Base-by-base conservation (phyloP, 2,888 invertebrate genomes). In the Phymatocera aterrima region DNA sequence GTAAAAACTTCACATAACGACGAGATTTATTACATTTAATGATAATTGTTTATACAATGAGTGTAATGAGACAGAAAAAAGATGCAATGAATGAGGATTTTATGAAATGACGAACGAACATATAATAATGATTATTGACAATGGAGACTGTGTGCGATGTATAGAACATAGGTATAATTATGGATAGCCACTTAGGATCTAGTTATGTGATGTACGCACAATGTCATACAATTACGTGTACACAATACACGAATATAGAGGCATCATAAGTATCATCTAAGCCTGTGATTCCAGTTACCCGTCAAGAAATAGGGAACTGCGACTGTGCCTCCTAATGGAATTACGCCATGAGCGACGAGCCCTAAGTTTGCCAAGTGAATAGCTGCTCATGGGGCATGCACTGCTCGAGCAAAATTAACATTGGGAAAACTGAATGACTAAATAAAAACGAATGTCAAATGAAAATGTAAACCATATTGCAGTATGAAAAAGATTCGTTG, bases 191-290 rank as follows among this genome's bases (percentile, higher is more conserved):
- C 57, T 75, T 60, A 75, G 57, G 28, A 68, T 75, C n/a, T n/a
- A n/a, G n/a, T 75, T 57, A 57, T 75, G 57, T 60, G 75, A 75
- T 75, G 75, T 57, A 75, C 75, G 75, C 75, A 75, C 75, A 75
- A 75, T 75, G 75, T 75, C 75, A 75, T 75, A 75, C 75, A 75
- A 75, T 75, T 75, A 75, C 75, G 60, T 75, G 75, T 75, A 75
- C 75, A 75, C 57, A 75, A 75, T n/a, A n/a, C n/a, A n/a, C 57
- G 75, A 57, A 57, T 57, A 75, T 75, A 75, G 40, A 34, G 78
- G 68, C 64, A 68, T 68, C 68, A 68, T 68, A n/a, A n/a, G n/a
- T n/a, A n/a, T n/a, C n/a, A n/a, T n/a, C n/a, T 68, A 78, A 68
- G 68, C 68, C 57, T 68, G 78, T 78, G 78, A 78, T 34, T 78